phyloP scores from a whole-genome alignment of 2,888 invertebrate genomes.

The Eupsilia transversa region DNA sequence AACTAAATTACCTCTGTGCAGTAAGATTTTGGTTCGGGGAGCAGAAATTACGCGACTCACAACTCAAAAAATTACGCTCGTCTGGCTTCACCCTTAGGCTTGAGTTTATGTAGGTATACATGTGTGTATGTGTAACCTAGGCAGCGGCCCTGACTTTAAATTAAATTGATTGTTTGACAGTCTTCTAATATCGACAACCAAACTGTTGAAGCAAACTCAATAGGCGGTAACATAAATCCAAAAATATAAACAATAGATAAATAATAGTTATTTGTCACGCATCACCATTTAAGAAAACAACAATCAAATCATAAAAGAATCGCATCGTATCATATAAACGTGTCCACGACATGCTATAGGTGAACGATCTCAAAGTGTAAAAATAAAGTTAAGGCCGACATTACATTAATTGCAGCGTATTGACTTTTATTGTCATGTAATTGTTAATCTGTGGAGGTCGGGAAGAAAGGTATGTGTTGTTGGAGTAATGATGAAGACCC shows the following conservation, averaged over 20 bases:
- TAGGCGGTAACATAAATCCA: constrained; percentile 29
- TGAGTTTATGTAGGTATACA: too few species aligned
- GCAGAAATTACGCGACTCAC: too few species aligned
- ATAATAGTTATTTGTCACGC: constrained; percentile 56
- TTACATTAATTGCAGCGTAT: constrained; percentile 69
- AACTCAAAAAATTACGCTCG: too few species aligned
- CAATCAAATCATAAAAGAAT: constrained; percentile 56
- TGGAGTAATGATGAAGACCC: constrained; percentile 24
- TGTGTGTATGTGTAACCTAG: not conserved
- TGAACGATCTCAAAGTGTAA: constrained; percentile 77
- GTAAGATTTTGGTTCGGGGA: too few species aligned
- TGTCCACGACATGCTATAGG: constrained; percentile 62
- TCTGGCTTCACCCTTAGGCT: too few species aligned
- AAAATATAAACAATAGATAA: constrained; percentile 53
- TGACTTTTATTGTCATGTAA: constrained; percentile 52
- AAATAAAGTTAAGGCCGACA: constrained; percentile 81
- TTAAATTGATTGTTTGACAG: constrained; percentile 22
- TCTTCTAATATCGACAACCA: not conserved
- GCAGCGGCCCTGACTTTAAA: not conserved
- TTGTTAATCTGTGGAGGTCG: constrained; percentile 47
- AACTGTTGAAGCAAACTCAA: constrained; percentile 15
- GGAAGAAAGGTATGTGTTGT: constrained; percentile 14
- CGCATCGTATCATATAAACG: constrained; percentile 64
- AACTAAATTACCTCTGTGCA: too few species aligned
- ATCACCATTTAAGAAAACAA: constrained; percentile 49